These are phyloP conservation scores for Ochropleura leucogaster DNA, from an alignment of 2,888 invertebrate genomes.

Conservation along the genomic window DNA sequence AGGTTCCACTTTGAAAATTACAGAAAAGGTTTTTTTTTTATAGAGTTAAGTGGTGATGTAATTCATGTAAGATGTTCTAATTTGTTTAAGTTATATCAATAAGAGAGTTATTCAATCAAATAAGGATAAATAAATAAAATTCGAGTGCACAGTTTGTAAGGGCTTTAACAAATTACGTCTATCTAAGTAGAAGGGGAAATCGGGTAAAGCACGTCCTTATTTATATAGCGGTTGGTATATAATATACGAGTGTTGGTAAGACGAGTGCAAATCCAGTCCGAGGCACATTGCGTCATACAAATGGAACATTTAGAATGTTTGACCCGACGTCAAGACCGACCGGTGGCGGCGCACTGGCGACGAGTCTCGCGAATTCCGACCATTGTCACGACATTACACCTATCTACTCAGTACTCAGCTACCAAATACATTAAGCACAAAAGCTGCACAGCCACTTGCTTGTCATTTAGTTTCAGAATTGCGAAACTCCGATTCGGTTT, in stretches of 20 bases:
- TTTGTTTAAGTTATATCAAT: background rate
- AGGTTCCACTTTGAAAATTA: background rate
- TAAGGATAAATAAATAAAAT: background rate
- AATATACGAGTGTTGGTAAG: conserved; percentile 78
- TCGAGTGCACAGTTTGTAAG: background rate
- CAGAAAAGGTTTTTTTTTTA: background rate
- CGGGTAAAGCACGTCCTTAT: conserved; percentile 49
- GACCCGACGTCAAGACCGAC: conserved; percentile 79
- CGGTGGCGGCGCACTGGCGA: conserved; percentile 69
- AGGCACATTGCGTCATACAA: conserved; percentile 86
- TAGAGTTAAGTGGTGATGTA: background rate
- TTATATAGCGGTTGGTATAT: conserved; percentile 59
- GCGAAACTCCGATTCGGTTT: conserved; percentile 67
- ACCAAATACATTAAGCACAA: conserved; percentile 68
- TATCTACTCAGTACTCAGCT: conserved; percentile 68
- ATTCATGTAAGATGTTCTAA: too few species aligned
- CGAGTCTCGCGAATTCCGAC: conserved; percentile 77
- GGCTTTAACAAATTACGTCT: background rate
- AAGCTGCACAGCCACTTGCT: conserved; percentile 71
- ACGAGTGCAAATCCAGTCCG: conserved; percentile 87
- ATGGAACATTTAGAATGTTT: conserved; percentile 87
- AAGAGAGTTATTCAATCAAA: background rate
- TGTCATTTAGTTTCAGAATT: conserved; percentile 73
- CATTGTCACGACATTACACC: conserved; percentile 83
- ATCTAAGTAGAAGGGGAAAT: conserved; percentile 32